These are phyloP conservation scores for Torymus auratus DNA, from an alignment of 2,888 invertebrate genomes.

Conservation along the genomic window DNA sequence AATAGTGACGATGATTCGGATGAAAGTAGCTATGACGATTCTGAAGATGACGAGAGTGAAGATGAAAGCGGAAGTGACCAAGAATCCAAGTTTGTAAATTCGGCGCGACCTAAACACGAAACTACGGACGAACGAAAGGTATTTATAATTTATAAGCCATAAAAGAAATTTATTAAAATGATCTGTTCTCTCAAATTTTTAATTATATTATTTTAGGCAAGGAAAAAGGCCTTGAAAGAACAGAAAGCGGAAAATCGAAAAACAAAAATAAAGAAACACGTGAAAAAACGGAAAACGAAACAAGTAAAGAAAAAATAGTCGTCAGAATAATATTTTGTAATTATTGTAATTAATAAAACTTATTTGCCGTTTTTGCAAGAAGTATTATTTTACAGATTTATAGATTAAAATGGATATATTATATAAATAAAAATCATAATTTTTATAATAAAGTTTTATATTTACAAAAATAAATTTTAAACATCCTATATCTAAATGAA, in stretches of 20 bases:
- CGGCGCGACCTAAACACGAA: slow-evolving; percentile 87
- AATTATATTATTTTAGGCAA: slow-evolving; percentile 76
- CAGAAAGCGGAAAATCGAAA: slow-evolving; percentile 92
- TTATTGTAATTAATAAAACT: slow-evolving; percentile 43
- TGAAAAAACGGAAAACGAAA: slow-evolving; percentile 92
- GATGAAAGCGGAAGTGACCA: slow-evolving; percentile 65
- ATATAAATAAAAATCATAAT: too few relatives aligned
- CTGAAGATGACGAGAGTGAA: slow-evolving; percentile 64
- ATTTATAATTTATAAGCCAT: neutral
- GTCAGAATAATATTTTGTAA: slow-evolving; percentile 9
- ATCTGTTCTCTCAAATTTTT: neutral
- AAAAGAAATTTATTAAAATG: too few relatives aligned
- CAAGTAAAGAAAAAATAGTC: slow-evolving; percentile 66
- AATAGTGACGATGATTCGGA: neutral
- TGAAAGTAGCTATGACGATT: slow-evolving; percentile 47
- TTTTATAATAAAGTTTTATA: too few relatives aligned
- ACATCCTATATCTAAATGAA: too few relatives aligned
- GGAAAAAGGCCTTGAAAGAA: slow-evolving; percentile 93
- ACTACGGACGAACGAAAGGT: slow-evolving; percentile 86
- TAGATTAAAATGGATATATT: neutral
- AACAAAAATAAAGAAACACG: slow-evolving; percentile 93
- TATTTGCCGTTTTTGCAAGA: neutral
- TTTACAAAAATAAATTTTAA: too few relatives aligned
- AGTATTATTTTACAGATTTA: neutral
- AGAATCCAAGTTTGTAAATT: slow-evolving; percentile 80